Percentiles rank a stretch among this genome's conserved stretches.
These are phyloP conservation scores for Sclerurus mexicanus DNA, from an alignment of 2,113 vertebrate species.

Conservation along the genomic window DNA sequence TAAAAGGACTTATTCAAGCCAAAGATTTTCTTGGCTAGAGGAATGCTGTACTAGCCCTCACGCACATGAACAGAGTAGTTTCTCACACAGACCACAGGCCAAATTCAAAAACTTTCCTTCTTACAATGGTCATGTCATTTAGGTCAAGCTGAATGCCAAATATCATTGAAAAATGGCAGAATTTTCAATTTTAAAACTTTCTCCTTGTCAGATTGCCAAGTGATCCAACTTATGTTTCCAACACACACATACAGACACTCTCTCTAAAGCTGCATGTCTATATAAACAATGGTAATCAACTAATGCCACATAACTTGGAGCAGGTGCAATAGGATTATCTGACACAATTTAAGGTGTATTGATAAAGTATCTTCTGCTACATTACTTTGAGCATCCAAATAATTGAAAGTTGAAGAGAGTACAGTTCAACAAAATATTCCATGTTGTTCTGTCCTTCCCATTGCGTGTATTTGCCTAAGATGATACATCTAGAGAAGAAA, in stretches of 20 bases:
- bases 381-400: background rate
- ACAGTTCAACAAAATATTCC: background rate
- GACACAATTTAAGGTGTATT: background rate
- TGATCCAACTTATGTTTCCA: background rate
- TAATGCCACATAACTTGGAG: background rate
- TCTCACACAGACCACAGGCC: background rate
- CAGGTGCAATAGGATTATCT: background rate
- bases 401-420: background rate
- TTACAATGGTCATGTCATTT: background rate
- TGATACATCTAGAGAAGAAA: background rate
- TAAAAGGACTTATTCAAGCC: background rate
- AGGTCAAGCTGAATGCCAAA: background rate
- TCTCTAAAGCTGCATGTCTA: background rate
- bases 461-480: background rate
- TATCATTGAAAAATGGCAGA: background rate
- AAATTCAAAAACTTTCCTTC: background rate
- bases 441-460: background rate
- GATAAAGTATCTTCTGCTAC: background rate
- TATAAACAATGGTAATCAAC: background rate
- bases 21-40: background rate
- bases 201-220: background rate
- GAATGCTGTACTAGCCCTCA: background rate
- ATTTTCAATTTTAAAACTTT: background rate
- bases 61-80: background rate
- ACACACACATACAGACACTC: background rate